phyloP scores from a whole-genome alignment of 2,113 vertebrate species.

The Cynocephalus volans region DNA sequence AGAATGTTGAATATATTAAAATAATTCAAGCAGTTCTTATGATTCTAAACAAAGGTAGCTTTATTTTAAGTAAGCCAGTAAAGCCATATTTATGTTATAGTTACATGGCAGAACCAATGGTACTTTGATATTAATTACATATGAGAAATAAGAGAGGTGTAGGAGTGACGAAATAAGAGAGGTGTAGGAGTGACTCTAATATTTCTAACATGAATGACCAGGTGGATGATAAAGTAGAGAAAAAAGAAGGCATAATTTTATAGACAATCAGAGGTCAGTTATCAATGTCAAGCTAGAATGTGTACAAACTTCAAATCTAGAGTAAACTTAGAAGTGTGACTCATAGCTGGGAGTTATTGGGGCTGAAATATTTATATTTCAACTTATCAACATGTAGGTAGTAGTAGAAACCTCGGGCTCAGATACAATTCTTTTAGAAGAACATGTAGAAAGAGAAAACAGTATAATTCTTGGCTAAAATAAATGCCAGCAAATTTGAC shows the following conservation, averaged over 20 bases:
- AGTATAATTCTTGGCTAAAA: background rate
- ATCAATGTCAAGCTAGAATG: background rate
- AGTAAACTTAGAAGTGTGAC: background rate
- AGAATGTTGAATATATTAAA: background rate
- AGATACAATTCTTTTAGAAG: background rate
- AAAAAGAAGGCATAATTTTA: background rate
- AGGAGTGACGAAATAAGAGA: background rate
- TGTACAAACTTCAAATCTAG: background rate
- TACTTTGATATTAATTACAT: slow-evolving; percentile 23
- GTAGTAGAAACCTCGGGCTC: background rate
- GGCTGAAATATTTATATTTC: background rate
- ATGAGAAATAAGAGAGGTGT: background rate
- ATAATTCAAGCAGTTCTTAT: background rate
- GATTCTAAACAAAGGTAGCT: background rate
- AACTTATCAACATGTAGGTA: background rate
- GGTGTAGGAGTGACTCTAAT: background rate
- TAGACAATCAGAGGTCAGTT: background rate
- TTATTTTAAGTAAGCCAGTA: background rate
- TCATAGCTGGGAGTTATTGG: background rate
- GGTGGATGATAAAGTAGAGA: background rate
- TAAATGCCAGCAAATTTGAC: background rate
- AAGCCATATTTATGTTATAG: background rate
- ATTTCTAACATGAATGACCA: background rate
- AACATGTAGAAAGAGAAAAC: background rate
- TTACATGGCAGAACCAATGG: background rate